Base-by-base conservation (phyloP, 2,888 invertebrate genomes). In the Drosophila neotestacea region DNA sequence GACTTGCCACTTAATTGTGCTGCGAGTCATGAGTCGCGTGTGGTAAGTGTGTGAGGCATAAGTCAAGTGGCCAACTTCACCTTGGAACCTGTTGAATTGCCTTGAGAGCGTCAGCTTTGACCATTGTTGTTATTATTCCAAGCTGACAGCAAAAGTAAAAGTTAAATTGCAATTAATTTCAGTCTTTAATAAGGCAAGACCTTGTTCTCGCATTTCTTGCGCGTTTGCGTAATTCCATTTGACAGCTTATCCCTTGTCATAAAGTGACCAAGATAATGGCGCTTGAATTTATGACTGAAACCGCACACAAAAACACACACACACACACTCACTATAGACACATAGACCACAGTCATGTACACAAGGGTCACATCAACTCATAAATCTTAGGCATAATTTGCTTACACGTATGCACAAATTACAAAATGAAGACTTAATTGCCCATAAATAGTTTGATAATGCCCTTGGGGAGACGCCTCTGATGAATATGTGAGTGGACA, bases 381-480 rank as follows among this genome's bases (percentile, higher is more conserved):
- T 82, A 83, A 85, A 83, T 85, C 80, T 70, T 69, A 54, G 66
- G 72, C 76, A 85, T 82, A 52, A 83, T 85, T 82, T 82, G 69
- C 81, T 48, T 62, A 66, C 66, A 81, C 79, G 68, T 73, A 81
- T 74, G 81, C 63, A 72, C 79, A 81, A 79, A 86, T 83, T 81
- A 81, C 77, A 74, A 81, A 82, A 78, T 80, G 70, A 81, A 80
- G 71, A 69, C 81, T 82, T 87, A 87, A 87, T 85, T 87, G 85
- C 69, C 70, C 80, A 70, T 72, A 80, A 85, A 87, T 85, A 80
- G 84, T 76, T 82, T 81, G 79, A 67, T 79, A 84, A 73, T 64
- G 73, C 71, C 86, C 70, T 56, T 46, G 54, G 58, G 42, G 68
- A 52, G 56, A 22, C 61, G 47, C 38, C 47, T 46, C 56, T 10